These are phyloP conservation scores for Oceanodroma leucorhoa DNA, from an alignment of 2,797 vertebrate species.

Conservation along the genomic window DNA sequence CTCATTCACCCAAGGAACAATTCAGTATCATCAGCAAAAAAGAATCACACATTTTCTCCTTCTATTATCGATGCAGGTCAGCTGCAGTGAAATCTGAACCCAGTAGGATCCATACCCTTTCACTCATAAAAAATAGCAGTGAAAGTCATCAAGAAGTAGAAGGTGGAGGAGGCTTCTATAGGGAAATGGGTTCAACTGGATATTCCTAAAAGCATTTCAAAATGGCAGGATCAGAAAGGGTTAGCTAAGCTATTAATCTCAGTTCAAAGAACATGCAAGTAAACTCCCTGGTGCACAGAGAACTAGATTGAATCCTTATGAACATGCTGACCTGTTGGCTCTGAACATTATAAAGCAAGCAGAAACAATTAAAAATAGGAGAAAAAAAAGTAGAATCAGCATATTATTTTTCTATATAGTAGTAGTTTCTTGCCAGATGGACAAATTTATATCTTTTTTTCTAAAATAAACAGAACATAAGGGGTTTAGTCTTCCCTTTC, in stretches of 20 bases:
- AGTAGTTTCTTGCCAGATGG: neutral
- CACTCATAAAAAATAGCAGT: slow-evolving; percentile 3
- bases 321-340: slow-evolving; percentile 45
- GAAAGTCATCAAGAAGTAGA: slow-evolving; percentile 17
- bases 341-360: neutral
- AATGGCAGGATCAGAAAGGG: slow-evolving; percentile 54
- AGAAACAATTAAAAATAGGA: slow-evolving; percentile 1
- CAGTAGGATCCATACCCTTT: neutral
- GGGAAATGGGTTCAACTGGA: neutral
- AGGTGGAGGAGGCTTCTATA: neutral
- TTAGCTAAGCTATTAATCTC: slow-evolving; percentile 60
- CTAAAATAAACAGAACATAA: neutral
- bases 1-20: neutral
- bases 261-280: slow-evolving; percentile 55
- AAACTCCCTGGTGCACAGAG: slow-evolving; percentile 6
- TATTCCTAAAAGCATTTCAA: slow-evolving; percentile 54
- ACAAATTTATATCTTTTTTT: neutral
- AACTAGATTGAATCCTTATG: slow-evolving; percentile 62
- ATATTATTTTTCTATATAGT: neutral
- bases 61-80: neutral
- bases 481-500: neutral
- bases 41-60: neutral
- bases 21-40: neutral
- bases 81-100: neutral
- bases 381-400: neutral